Evolutionary conservation across 2,113 vertebrate genomes (phyloP).

Genomic region (Mesitornis unicolor): DNA sequence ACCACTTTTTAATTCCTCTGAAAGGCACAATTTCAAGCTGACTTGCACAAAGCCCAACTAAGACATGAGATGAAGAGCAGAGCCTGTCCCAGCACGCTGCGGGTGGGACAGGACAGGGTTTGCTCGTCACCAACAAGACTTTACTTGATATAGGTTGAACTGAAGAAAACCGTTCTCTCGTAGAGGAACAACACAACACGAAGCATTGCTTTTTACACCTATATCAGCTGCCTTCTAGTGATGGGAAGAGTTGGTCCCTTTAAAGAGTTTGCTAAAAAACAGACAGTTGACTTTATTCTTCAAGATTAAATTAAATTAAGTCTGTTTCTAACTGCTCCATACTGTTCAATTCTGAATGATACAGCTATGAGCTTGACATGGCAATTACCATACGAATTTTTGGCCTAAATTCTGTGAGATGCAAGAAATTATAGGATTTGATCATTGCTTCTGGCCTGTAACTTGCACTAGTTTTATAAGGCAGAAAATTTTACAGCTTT

Average conservation of each 20-base stretch:
- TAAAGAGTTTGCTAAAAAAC: neutral
- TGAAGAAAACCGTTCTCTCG: neutral
- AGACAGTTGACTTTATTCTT: neutral
- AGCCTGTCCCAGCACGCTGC: accelerated
- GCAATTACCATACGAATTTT: neutral
- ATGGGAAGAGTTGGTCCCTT: neutral
- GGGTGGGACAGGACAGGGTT: neutral
- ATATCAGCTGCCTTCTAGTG: neutral
- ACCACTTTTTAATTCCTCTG: neutral
- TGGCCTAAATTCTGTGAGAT: neutral
- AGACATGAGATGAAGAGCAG: neutral
- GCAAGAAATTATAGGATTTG: neutral
- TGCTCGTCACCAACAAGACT: neutral
- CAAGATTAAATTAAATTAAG: neutral
- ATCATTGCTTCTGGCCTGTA: neutral
- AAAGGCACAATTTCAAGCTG: neutral
- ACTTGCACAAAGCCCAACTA: neutral
- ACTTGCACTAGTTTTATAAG: neutral
- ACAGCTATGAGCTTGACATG: neutral
- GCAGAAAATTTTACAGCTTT: neutral
- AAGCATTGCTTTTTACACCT: neutral
- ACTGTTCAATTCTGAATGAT: neutral
- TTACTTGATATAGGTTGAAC: neutral
- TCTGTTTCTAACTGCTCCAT: neutral
- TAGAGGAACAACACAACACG: accelerated